Base-by-base conservation (phyloP, 2,888 invertebrate genomes). In the Noctua fimbriata region DNA sequence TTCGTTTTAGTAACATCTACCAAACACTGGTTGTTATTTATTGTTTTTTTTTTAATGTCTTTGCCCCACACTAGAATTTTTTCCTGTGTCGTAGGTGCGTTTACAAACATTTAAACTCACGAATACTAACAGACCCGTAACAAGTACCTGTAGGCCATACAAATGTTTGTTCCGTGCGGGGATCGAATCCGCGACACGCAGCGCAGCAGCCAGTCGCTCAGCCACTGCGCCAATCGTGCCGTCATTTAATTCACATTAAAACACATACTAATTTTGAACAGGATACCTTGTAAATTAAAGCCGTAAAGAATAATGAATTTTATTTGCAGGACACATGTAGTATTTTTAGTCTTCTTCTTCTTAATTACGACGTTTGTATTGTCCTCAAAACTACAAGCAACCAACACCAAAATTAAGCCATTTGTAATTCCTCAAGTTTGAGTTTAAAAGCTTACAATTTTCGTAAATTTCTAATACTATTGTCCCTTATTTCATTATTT, bases 401-500 rank as follows among this genome's bases (percentile, higher is more conserved):
- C 16, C 10, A 28, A 71, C 12, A 49, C 2, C 14, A 60, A n/a
- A 58, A 2, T 18, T 9, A 36, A 65, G 32, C n/a, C n/a, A n/a
- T 67, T 67, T 67, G 9, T 67, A 18, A 18, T 67, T 18, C 44
- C 24, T 44, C 16, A 44, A 44, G n/a, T 28, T 41, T 28, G 2
- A 49, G 21, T 32, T 73, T 18, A 32, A 65, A 52, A 52, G 32
- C 16, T 52, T 69, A 66, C 4, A 21, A 28, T 63, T 69, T 63
- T 41, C 12, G 3, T 4, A 41, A 69, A 75, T 4, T 7, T 63
- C 28, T 7, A 9, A 55, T 66, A 41, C 16, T 60, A 52, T 63
- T 52, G 10, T 81, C 73, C 47, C 28, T 76, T 28, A 73, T 74
- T 69, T 58, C 63, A 77, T 76, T 63, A 73, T 76, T 71, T 65